phyloP scores from a whole-genome alignment of 2,888 invertebrate species.

The Ormyrus rosae region DNA sequence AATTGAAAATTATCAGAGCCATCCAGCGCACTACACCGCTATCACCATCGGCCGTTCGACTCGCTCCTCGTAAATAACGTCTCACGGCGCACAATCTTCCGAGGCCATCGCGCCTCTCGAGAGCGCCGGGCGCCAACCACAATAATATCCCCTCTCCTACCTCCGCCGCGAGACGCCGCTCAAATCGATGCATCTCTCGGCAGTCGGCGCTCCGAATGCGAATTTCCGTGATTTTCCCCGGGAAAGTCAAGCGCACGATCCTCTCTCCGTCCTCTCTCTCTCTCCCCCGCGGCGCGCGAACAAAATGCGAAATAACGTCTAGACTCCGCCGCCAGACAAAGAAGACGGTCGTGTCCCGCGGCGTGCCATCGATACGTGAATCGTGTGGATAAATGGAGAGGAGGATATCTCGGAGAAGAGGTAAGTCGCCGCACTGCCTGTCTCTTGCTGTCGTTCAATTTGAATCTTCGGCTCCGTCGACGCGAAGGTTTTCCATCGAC shows the following conservation, averaged over 20 bases:
- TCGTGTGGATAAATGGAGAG: slow-evolving; percentile 41
- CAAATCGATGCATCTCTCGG: background rate
- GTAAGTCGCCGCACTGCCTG: slow-evolving; percentile 5
- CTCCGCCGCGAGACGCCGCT: background rate
- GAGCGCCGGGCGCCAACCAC: slow-evolving; percentile 2
- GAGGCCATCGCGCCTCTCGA: slow-evolving; percentile 5
- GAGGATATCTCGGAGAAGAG: background rate
- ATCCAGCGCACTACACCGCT: background rate
- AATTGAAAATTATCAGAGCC: slow-evolving; percentile 56
- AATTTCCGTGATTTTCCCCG: background rate
- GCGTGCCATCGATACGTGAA: slow-evolving; percentile 38
- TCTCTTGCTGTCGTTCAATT: slow-evolving; percentile 5
- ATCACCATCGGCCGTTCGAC: slow-evolving; percentile 21
- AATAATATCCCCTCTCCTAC: background rate
- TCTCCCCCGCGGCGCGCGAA: background rate
- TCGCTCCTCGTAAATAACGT: slow-evolving; percentile 34
- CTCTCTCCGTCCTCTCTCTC: background rate
- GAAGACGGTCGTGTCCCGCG: slow-evolving; percentile 5
- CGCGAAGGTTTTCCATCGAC: too few species aligned
- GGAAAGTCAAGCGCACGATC: background rate
- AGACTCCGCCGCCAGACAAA: slow-evolving; percentile 14
- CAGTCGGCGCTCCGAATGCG: background rate
- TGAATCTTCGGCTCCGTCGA: too few species aligned
- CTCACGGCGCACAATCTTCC: slow-evolving; percentile 25
- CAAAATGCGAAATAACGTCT: background rate